A percentile compares a stretch with the other conserved stretches of the same genome.
These are phyloP conservation scores for Brachymystax lenok DNA, from an alignment of 2,797 vertebrate species.

Conservation along the genomic window DNA sequence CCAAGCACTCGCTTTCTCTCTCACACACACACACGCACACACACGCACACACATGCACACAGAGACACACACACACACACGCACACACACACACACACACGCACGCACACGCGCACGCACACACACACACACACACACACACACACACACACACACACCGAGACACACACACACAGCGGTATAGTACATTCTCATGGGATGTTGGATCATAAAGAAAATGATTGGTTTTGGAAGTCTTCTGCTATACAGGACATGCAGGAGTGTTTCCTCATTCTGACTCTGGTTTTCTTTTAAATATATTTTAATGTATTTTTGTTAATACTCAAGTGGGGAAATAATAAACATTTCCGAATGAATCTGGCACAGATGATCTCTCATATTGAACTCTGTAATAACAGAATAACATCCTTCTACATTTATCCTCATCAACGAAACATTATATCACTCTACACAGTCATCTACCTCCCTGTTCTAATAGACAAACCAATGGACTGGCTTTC, in stretches of 20 bases:
- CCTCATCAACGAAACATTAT: not conserved
- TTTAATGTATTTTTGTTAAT: not conserved
- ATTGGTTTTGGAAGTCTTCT: not conserved
- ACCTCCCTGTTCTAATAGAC: conserved; percentile 15
- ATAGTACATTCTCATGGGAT: conserved; percentile 17
- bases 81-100: not conserved
- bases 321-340: not conserved
- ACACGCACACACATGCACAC: not conserved
- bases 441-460: not conserved
- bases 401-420: not conserved
- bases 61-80: not conserved
- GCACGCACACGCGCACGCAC: not conserved
- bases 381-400: not conserved
- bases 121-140: not conserved
- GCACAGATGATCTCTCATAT: not conserved
- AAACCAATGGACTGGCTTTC: too few species aligned
- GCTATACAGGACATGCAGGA: not conserved
- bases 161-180: not conserved
- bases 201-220: conserved; percentile 16
- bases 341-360: too few species aligned
- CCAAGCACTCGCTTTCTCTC: not conserved
- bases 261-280: not conserved
- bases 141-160: not conserved
- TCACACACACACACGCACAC: too few species aligned
- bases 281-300: not conserved